Evolutionary conservation across 1,140 invertebrate species (phyloP), one percentile per base, ranked within the genome.

Genomic region (Bactericera cockerelli): DNA sequence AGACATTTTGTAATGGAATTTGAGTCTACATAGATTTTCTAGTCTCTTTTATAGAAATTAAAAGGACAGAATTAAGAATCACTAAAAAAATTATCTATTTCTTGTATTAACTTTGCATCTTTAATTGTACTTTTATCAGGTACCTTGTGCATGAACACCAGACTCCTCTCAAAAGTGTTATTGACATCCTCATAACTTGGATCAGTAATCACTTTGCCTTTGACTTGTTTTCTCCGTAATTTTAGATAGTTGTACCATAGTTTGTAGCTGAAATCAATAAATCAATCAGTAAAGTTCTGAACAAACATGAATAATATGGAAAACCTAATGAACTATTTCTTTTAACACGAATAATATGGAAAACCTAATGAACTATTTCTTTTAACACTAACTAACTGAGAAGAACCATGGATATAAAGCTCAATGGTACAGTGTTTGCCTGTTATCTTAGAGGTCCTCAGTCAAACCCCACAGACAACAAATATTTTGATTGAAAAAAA

Each of bases 71-170:
- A n/a, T n/a, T n/a, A n/a, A n/a, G n/a, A n/a, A n/a, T n/a, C n/a
- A n/a, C n/a, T n/a, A n/a, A n/a, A n/a, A n/a, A n/a, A n/a, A n/a
- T n/a, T n/a, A n/a, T n/a, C n/a, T n/a, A n/a, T n/a, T n/a, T n/a
- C n/a, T n/a, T n/a, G n/a, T n/a, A n/a, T n/a, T n/a, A n/a, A n/a
- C n/a, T n/a, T n/a, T n/a, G n/a, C n/a, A n/a, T n/a, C n/a, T n/a
- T n/a, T n/a, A n/a, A n/a, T n/a, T n/a, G n/a, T n/a, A 36, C 16
- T 16, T 36, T 16, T 36, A 42, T 16, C 59, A 64, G 49, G 60
- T 67, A 79, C 79, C 72, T 98, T 98, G 71, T 99, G 92, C 94
- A 99, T 98, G 70, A 97, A 98, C 0, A 98, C 93, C 1, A 99
- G 74, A 2, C 93, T 83, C 63, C 96, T 76, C 74, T 99, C 96